phyloP scores from a whole-genome alignment of 2,113 vertebrate genomes.

The Anser cygnoides region DNA sequence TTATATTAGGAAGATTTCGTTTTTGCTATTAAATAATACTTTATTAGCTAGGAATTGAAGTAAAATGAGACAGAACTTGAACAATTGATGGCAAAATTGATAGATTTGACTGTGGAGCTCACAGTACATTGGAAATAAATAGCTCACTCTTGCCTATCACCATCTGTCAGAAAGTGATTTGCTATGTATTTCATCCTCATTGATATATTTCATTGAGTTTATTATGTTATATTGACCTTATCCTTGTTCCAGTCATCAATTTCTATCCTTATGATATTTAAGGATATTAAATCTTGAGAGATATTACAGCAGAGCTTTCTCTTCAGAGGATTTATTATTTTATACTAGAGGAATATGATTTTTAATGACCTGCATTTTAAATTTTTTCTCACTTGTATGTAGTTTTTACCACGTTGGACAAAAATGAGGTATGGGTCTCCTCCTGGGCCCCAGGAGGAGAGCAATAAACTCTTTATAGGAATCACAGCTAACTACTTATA shows the following conservation, averaged over 20 bases:
- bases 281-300: constrained; percentile 32
- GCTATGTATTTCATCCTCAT: neutral
- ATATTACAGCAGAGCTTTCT: constrained; percentile 3
- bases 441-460: neutral
- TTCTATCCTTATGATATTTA: constrained; percentile 19
- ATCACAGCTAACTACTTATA: neutral
- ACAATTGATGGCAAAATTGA: neutral
- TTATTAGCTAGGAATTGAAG: neutral
- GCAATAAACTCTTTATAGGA: neutral
- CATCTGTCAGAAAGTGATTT: neutral
- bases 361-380: constrained; percentile 36
- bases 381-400: constrained; percentile 40
- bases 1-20: constrained; percentile 2
- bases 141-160: neutral
- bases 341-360: constrained; percentile 1
- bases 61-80: neutral
- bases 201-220: constrained; percentile 40
- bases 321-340: constrained; percentile 48
- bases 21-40: neutral
- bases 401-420: constrained; percentile 7
- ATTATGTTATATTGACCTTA: constrained; percentile 56
- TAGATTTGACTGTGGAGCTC: neutral
- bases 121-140: neutral
- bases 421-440: constrained; percentile 24
- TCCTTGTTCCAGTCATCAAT: constrained; percentile 30